These are phyloP conservation scores for Microcebus ravelobensis DNA, from an alignment of 2,113 vertebrate genomes.

Conservation along the genomic window DNA sequence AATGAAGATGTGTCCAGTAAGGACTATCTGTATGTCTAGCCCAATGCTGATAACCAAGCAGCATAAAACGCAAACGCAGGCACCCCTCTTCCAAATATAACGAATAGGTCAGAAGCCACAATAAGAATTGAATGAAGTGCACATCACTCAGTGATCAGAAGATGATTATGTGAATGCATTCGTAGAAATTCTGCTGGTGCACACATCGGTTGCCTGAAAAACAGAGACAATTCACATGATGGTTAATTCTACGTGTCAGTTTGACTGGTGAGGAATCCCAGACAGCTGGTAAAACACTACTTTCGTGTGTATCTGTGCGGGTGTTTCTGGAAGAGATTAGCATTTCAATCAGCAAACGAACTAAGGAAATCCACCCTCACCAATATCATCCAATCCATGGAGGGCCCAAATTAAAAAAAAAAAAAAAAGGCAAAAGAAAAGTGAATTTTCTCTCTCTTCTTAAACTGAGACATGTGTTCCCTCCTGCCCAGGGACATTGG, in stretches of 20 bases:
- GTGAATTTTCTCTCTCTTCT: not conserved
- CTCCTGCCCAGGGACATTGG: too few species aligned
- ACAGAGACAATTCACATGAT: accelerated
- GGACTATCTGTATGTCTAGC: not conserved
- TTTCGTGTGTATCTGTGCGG: not conserved
- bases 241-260: not conserved
- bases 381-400: too few species aligned
- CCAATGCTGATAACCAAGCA: not conserved
- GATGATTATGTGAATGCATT: not conserved
- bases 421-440: not conserved
- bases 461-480: not conserved
- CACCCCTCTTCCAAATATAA: not conserved
- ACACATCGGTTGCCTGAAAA: not conserved
- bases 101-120: too few species aligned
- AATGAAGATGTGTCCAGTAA: not conserved
- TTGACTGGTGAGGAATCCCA: not conserved
- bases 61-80: accelerated
- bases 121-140: accelerated
- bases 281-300: not conserved
- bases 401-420: not conserved
- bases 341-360: not conserved
- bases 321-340: not conserved
- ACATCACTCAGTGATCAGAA: not conserved
- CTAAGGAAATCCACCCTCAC: not conserved
- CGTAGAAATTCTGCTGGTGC: too few species aligned